Percentiles rank a stretch among this genome's conserved stretches.
Evolutionary conservation across 2,113 vertebrate genomes (phyloP).

Genomic region (Stigmatopora nigra): DNA sequence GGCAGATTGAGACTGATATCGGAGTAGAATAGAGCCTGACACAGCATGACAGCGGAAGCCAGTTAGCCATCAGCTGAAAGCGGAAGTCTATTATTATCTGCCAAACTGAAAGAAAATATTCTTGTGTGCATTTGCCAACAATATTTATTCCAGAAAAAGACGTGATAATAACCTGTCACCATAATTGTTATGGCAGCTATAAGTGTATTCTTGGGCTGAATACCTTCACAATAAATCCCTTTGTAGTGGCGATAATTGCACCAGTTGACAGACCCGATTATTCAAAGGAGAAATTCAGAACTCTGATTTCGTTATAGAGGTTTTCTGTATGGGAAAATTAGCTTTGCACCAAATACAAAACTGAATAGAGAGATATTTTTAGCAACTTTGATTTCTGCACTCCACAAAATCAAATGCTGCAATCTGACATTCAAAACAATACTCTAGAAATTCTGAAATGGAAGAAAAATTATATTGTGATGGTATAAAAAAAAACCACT

Average conservation of each 20-base stretch:
- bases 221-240: not conserved
- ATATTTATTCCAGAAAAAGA: not conserved
- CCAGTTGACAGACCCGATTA: not conserved
- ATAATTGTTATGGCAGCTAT: slow-evolving; percentile 15
- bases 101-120: slow-evolving; percentile 18
- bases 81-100: slow-evolving; percentile 35
- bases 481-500: not conserved
- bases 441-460: not conserved
- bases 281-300: not conserved
- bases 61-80: slow-evolving; percentile 21
- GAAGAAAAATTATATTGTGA: not conserved
- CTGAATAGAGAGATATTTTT: not conserved
- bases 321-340: not conserved
- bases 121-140: slow-evolving; percentile 21
- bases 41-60: slow-evolving; percentile 29
- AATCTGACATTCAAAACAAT: not conserved
- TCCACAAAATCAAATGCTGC: not conserved
- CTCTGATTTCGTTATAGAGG: not conserved
- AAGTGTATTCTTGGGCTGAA: slow-evolving; percentile 1
- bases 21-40: slow-evolving; percentile 33
- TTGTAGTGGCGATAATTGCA: not conserved
- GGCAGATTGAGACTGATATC: slow-evolving; percentile 39
- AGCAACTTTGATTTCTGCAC: not conserved
- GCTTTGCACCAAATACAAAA: not conserved
- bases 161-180: not conserved